Base-by-base conservation (phyloP, 2,888 invertebrate genomes). In the Gerris lacustris region DNA sequence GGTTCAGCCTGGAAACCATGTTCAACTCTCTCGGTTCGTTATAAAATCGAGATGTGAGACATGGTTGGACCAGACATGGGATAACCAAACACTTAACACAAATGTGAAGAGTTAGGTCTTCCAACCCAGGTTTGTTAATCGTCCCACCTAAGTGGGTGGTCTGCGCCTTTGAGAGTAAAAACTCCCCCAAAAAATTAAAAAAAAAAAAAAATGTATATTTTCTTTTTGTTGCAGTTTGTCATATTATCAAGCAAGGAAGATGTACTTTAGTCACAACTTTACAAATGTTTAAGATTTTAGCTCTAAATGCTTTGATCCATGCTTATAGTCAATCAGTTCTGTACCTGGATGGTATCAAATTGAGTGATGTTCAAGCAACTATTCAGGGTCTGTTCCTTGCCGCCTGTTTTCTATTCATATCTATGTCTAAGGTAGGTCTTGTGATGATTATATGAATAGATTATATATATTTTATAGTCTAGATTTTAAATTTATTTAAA, bases 231-330 rank as follows among this genome's bases (percentile, higher is more conserved):
- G 70, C 84, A 96, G 97, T 99, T 78, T 98, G 96, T 79, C 96
- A 99, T 83, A 94, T 99, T 74, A 97, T 99, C 78, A 99, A 99
- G 80, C 99, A 99, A 84, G 99, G 99, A 0, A 88, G 99, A 43
- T 99, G 99, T 80, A 99, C 99, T 0, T 83, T 99, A 72, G 99
- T 99, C 31, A 99, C 99, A 0, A 99, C 99, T 0, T 84, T 99
- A 73, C 99, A 99, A 82, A 99, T 99, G 99, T 99, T 99, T 83
- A 99, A 99, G 84, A 99, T 99, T 77, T 83, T 99, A 71, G 99
- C 99, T 0, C 82, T 99, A 70, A 99, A 99, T 81, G 99, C 99
- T 0, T 86, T 99, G 5, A 94, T 99, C 75, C 85, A 97, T 75
- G 99, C 99, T 0, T 99, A 99, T 84, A 95, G 96, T 78, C 97